phyloP scores from a whole-genome alignment of 2,888 invertebrate species.

The Lomographa bimaculata region DNA sequence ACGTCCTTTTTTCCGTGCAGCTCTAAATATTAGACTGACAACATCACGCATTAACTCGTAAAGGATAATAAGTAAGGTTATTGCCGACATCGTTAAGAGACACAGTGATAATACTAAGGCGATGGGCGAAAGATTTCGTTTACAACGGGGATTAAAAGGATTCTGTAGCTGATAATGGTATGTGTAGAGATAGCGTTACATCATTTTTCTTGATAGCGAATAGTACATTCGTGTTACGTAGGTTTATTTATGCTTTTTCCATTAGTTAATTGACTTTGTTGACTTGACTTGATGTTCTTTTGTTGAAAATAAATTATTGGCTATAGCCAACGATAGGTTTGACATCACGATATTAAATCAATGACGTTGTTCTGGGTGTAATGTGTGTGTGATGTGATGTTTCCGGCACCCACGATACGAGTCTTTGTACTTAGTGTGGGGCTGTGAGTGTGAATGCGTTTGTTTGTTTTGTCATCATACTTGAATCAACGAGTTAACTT shows the following conservation, averaged over 20 bases:
- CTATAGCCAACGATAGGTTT: too few species aligned
- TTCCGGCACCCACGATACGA: too few species aligned
- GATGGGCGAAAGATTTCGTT: conserved; percentile 74
- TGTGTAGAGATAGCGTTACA: conserved; percentile 59
- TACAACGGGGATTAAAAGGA: conserved; percentile 75
- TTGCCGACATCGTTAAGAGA: conserved; percentile 60
- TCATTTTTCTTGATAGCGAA: conserved; percentile 56
- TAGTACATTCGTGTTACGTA: conserved; percentile 25
- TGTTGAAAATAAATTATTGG: too few species aligned
- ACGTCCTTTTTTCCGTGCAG: conserved; percentile 76
- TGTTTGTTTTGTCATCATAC: too few species aligned
- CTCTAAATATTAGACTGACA: conserved; percentile 77
- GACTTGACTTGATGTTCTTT: too few species aligned
- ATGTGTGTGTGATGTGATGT: too few species aligned
- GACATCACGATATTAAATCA: too few species aligned
- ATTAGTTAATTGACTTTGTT: conserved; percentile 6
- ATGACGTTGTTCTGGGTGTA: too few species aligned
- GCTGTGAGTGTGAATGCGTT: too few species aligned
- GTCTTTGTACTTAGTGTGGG: too few species aligned
- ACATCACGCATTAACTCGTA: conserved; percentile 73
- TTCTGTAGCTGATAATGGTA: conserved; percentile 67
- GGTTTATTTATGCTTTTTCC: conserved; percentile 10
- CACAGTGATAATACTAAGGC: conserved; percentile 63
- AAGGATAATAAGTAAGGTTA: conserved; percentile 82
- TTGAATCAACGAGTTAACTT: too few species aligned